Evolutionary conservation across 2,888 invertebrate species (phyloP).

Genomic region (Euzetes globulus): DNA sequence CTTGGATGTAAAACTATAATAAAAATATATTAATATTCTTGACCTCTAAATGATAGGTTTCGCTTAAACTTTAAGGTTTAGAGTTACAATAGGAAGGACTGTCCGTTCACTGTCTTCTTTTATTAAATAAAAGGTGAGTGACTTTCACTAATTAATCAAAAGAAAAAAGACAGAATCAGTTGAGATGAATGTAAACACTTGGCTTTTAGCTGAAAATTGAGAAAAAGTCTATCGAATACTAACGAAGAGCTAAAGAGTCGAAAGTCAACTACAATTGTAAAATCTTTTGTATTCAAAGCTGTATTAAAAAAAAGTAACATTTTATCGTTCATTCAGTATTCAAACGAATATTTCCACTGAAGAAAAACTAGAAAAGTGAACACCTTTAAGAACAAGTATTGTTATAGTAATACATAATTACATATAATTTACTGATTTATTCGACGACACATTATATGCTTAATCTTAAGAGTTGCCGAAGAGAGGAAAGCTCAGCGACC

Average conservation of each 20-base stretch:
- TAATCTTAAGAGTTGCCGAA: background rate
- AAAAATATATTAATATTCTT: background rate
- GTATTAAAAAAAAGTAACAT: background rate
- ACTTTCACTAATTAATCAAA: conserved; percentile 16
- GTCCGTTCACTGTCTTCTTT: background rate
- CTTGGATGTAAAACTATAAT: background rate
- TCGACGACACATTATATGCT: background rate
- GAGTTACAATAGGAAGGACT: background rate
- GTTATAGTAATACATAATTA: background rate
- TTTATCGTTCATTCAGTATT: no score
- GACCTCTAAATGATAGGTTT: conserved; percentile 12
- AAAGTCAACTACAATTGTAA: no score
- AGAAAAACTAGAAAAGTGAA: background rate
- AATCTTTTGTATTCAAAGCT: background rate
- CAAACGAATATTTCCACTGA: no score
- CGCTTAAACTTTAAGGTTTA: background rate
- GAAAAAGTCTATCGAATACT: no score
- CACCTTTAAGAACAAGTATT: background rate
- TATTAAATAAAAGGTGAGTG: conserved; percentile 17
- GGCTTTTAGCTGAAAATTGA: no score
- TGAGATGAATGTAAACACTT: background rate
- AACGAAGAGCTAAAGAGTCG: no score
- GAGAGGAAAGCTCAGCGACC: conserved; percentile 25
- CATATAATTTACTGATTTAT: background rate
- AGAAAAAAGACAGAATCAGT: background rate